Evolutionary conservation across 37 sponge, comb jelly and placozoan genomes (phyloP).

Genomic region (Aplysina aerophoba): DNA sequence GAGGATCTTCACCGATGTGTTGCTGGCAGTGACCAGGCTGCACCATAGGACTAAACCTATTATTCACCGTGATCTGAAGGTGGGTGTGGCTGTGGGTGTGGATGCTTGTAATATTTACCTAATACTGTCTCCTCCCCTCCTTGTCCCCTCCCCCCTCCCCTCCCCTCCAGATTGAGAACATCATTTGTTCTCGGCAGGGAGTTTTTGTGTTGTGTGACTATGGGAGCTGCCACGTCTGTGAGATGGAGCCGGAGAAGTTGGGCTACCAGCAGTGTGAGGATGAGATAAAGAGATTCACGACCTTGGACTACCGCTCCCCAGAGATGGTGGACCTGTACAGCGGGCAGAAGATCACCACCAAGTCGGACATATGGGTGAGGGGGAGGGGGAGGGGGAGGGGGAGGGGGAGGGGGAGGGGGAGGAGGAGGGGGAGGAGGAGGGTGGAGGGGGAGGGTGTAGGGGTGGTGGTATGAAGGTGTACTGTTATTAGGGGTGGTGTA

Average conservation of each 20-base stretch:
- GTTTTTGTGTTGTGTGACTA: slow-evolving; percentile 93
- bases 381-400: neutral
- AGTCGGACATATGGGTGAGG: slow-evolving; percentile 95
- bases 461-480: no score
- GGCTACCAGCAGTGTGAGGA: slow-evolving; percentile 69
- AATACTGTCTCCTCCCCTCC: neutral
- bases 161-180: slow-evolving; percentile 85
- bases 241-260: slow-evolving; percentile 62
- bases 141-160: neutral
- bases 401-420: neutral
- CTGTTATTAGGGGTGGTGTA: no score
- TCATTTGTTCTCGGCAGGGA: slow-evolving; percentile 61
- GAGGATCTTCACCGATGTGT: slow-evolving; percentile 74
- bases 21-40: slow-evolving; percentile 68
- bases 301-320: slow-evolving; percentile 90
- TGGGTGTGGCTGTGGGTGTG: slow-evolving; percentile 28
- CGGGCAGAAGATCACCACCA: slow-evolving; percentile 80
- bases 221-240: slow-evolving; percentile 79
- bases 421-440: no score
- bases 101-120: no score
- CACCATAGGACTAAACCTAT: slow-evolving; percentile 83
- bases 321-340: slow-evolving; percentile 95
- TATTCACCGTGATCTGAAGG: slow-evolving; percentile 89
- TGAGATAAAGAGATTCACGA: slow-evolving; percentile 87
- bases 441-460: no score